Percentiles rank a stretch among this genome's conserved stretches.
Conservation (phyloP, 2,888 invertebrate species). For the Drosophila pseudotakahashii region DNA sequence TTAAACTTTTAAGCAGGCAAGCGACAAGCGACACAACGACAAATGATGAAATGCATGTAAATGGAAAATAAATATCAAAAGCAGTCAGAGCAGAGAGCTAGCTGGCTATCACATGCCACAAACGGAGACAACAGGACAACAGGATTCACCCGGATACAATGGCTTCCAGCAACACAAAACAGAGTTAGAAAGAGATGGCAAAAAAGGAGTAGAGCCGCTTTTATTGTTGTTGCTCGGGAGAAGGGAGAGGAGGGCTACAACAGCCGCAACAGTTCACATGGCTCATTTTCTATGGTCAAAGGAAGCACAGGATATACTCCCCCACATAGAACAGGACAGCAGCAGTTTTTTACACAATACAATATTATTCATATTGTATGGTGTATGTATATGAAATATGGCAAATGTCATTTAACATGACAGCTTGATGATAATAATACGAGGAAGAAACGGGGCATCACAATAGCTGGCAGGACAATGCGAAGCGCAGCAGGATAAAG, state of each 20-base stretch:
- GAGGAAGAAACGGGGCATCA: constrained; percentile 53
- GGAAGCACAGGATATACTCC: constrained; percentile 57
- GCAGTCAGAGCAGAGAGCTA: constrained; percentile 15
- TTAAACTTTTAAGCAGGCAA: constrained; percentile 75
- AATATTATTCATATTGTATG: constrained; percentile 45
- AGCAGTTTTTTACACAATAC: constrained; percentile 39
- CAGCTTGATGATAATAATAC: constrained; percentile 80
- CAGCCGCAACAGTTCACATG: constrained; percentile 79
- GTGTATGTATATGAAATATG: constrained; percentile 75
- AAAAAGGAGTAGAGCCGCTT: constrained; percentile 48
- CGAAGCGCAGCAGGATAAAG: constrained; percentile 38
- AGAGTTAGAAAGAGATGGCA: constrained; percentile 9
- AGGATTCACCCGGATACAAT: constrained; percentile 52
- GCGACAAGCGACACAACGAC: constrained; percentile 41
- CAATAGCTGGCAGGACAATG: constrained; percentile 40
- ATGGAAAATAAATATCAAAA: constrained; percentile 72
- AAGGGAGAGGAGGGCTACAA: constrained; percentile 19
- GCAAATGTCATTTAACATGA: constrained; percentile 82
- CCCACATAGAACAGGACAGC: constrained; percentile 19
- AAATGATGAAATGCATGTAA: constrained; percentile 73
- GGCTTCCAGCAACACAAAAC: constrained; percentile 52
- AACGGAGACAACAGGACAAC: constrained; percentile 47
- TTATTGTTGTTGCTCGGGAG: constrained; percentile 21
- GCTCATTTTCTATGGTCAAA: constrained; percentile 78
- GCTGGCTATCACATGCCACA: constrained; percentile 73